phyloP scores from a whole-genome alignment of 2,888 invertebrate species.

The Taphrorychus bicolor region DNA sequence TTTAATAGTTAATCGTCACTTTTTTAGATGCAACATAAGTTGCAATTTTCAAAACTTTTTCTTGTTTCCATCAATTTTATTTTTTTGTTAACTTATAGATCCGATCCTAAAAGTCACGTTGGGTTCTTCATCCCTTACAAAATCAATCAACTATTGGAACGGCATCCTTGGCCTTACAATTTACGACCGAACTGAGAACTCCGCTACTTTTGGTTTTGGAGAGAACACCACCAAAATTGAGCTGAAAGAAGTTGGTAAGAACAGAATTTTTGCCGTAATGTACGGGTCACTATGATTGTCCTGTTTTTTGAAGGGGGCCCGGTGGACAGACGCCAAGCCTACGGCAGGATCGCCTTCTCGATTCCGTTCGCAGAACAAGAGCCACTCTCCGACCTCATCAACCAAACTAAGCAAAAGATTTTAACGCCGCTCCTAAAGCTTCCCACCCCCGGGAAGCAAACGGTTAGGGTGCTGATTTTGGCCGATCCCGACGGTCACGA shows the following conservation, averaged over 20 bases:
- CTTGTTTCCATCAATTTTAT: too few species aligned
- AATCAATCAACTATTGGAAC: constrained; percentile 86
- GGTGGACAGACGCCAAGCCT: constrained; percentile 87
- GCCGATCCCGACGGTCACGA: constrained; percentile 98
- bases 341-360: constrained; percentile 94
- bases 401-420: constrained; percentile 74
- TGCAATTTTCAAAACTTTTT: too few species aligned
- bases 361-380: constrained; percentile 81
- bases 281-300: too few species aligned
- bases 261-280: too few species aligned
- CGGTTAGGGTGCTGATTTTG: constrained; percentile 93
- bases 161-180: constrained; percentile 77
- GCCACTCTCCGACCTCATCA: constrained; percentile 76
- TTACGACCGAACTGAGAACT: constrained; percentile 68
- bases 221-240: constrained; percentile 69
- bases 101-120: constrained; percentile 83
- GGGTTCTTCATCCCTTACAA: constrained; percentile 76
- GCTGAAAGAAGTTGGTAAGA: constrained; percentile 67
- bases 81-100: constrained; percentile 72
- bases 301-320: constrained; percentile 64
- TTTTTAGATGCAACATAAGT: too few species aligned
- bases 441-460: constrained; percentile 97
- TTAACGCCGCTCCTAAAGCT: constrained; percentile 90
- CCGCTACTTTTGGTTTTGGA: constrained; percentile 73
- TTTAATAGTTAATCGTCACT: too few species aligned